Percentiles rank a stretch among this genome's conserved stretches.
Evolutionary conservation across 2,113 vertebrate species (phyloP).

Genomic region (Beaufortia kweichowensis): DNA sequence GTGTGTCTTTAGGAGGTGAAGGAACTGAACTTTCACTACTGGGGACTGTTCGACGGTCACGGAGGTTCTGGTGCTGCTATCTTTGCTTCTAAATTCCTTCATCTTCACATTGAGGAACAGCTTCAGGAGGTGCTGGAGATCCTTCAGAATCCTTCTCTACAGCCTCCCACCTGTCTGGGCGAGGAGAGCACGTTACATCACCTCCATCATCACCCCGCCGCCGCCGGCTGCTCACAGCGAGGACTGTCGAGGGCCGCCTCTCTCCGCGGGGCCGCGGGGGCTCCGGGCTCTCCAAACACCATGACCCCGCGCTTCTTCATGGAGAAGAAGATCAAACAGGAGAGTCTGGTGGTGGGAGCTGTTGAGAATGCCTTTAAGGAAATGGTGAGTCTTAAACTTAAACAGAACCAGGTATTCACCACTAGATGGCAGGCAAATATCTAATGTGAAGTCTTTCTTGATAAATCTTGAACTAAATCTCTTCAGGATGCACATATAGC

Average conservation of each 20-base stretch:
- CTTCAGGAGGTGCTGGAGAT: slow-evolving; percentile 90
- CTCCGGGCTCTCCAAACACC: slow-evolving; percentile 85
- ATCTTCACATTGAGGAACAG: slow-evolving; percentile 88
- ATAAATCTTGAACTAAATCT: too few species aligned
- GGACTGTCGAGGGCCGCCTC: slow-evolving; percentile 88
- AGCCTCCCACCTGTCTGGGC: slow-evolving; percentile 85
- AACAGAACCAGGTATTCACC: too few species aligned
- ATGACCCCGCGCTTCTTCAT: slow-evolving; percentile 90
- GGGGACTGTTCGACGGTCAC: slow-evolving; percentile 95
- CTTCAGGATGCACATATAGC: slow-evolving; percentile 91
- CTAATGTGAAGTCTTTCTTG: not conserved
- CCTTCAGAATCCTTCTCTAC: slow-evolving; percentile 77
- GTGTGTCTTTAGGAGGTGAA: slow-evolving; percentile 61
- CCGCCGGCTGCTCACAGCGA: slow-evolving; percentile 68
- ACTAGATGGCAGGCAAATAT: slow-evolving; percentile 42
- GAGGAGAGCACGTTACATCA: slow-evolving; percentile 77
- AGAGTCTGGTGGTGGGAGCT: slow-evolving; percentile 92
- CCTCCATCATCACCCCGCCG: slow-evolving; percentile 61
- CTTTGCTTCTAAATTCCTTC: slow-evolving; percentile 86
- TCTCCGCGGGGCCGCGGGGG: slow-evolving; percentile 82
- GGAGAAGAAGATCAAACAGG: slow-evolving; percentile 93
- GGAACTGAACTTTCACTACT: slow-evolving; percentile 88
- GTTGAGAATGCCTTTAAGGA: slow-evolving; percentile 97
- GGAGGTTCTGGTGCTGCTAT: slow-evolving; percentile 91
- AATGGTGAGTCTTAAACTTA: slow-evolving; percentile 77